phyloP scores from a whole-genome alignment of 2,113 vertebrate species.

The Ivindomyrus marchei region DNA sequence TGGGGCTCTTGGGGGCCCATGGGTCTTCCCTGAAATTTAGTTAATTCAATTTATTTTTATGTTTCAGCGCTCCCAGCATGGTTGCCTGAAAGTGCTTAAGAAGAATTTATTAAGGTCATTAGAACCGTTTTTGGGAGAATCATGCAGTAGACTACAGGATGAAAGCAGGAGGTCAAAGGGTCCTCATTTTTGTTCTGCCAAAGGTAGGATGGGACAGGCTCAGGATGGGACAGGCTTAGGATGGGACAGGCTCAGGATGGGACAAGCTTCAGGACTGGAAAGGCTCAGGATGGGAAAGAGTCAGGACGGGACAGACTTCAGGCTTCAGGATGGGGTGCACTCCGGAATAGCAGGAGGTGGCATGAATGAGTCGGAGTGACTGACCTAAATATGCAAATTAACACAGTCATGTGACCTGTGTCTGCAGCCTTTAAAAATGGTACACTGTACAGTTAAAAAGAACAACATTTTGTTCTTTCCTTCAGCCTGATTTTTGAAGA shows the following conservation, averaged over 20 bases:
- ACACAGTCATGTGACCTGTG: not conserved
- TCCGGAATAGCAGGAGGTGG: not conserved
- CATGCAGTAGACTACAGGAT: not conserved
- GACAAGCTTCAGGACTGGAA: not conserved
- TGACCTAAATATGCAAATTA: not conserved
- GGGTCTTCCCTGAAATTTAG: not conserved
- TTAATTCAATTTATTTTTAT: slow-evolving; percentile 4
- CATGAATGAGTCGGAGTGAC: not conserved
- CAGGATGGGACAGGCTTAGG: not conserved
- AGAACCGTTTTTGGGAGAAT: not conserved
- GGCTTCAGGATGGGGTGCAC: not conserved
- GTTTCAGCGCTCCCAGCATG: not conserved
- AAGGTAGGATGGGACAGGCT: not conserved
- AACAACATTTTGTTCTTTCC: not conserved
- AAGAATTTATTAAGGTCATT: not conserved
- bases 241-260: not conserved
- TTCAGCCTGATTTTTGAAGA: not conserved
- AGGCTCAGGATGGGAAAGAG: not conserved
- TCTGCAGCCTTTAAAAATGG: not conserved
- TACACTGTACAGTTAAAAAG: not conserved
- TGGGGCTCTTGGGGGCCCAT: not conserved
- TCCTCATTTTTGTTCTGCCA: not conserved
- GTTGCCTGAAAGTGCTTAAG: not conserved
- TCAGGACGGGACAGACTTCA: not conserved
- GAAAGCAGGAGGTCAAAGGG: not conserved